Base-by-base conservation (phyloP, 1,140 invertebrate species). In the Planococcus citri region DNA sequence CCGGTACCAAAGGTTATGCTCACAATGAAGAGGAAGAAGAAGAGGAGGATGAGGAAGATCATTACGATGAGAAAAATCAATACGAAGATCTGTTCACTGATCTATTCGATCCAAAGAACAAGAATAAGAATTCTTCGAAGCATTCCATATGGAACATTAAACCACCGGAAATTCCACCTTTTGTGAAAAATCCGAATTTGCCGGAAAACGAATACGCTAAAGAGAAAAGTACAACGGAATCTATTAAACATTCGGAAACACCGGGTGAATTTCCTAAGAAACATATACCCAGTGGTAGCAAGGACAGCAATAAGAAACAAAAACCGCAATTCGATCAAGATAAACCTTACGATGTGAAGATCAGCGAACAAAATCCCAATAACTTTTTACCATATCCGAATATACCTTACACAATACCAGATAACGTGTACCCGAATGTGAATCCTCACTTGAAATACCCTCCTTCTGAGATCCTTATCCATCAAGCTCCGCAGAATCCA, bases 1-100 rank as follows among this genome's bases (percentile, higher is more conserved):
- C 17, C 51, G 6, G n/a, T n/a, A 60, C 20, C 57, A 60, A 60
- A 60, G 57, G 57, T 9, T n/a, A 64, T 4, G 10, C 2, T 64
- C 22, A 24, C 9, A 9, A 64, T 4, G 20, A 64, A 17, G 60
- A 64, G 4, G 60, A 64, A 27, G 60, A 64, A 2, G 60, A 64
- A 25, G 21, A 24, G 1, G 60, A 27, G 3, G 60, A 64, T 20
- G 20, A 21, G 6, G 60, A 64, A 10, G 60, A 64, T 6, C 21
- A 64, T 64, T 64, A 64, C 60, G 60, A 64, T 20, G 60, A 64
- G 51, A 64, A 64, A 64, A 64, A 64, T 25, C 60, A 64, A 64
- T 64, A 64, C 22, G 60, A 64, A 27, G 60, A 64, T 27, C 17
- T 64, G 4, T 64, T 64, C 60, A 64, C 60, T 14, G 60, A 64